A percentile compares a stretch with the other conserved stretches of the same genome.
Conservation (phyloP, 2,888 invertebrate species). For the Aromia moschata region DNA sequence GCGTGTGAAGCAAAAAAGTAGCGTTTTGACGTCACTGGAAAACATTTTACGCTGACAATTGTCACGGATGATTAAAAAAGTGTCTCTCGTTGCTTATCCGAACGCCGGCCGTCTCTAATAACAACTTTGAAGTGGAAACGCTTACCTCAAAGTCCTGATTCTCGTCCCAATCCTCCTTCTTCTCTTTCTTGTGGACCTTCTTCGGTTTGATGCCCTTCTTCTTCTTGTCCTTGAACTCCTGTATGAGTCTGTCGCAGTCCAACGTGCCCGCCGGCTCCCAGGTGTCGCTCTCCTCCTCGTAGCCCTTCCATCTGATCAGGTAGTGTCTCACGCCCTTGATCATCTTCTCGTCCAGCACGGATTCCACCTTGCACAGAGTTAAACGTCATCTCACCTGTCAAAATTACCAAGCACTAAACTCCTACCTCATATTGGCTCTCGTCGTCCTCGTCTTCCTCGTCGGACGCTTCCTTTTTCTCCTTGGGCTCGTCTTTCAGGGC, state of each 20-base stretch:
- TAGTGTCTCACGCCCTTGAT: conserved; percentile 75
- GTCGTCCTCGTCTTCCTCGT: conserved; percentile 51
- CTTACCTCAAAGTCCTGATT: conserved; percentile 71
- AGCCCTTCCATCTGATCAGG: conserved; percentile 82
- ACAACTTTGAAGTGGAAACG: too few species aligned
- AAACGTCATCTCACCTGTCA: background rate
- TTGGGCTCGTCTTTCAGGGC: conserved; percentile 51
- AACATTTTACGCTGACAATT: too few species aligned
- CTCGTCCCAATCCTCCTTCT: conserved; percentile 64
- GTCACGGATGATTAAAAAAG: too few species aligned
- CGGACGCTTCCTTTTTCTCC: conserved; percentile 8
- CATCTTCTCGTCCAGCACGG: conserved; percentile 74
- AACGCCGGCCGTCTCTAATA: too few species aligned
- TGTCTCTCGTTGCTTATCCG: too few species aligned
- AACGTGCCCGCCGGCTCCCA: conserved; percentile 80
- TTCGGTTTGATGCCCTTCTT: conserved; percentile 44
- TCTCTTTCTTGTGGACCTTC: conserved; percentile 45
- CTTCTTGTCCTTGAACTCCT: conserved; percentile 61
- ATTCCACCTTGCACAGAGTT: conserved; percentile 69
- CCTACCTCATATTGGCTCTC: conserved; percentile 64
- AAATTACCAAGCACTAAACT: background rate
- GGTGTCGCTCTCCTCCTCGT: conserved; percentile 73
- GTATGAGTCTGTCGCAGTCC: conserved; percentile 75
- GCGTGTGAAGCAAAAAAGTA: too few species aligned
- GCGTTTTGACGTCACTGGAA: too few species aligned